phyloP scores from a whole-genome alignment of 1,140 invertebrate genomes.

The Drosophila truncata region DNA sequence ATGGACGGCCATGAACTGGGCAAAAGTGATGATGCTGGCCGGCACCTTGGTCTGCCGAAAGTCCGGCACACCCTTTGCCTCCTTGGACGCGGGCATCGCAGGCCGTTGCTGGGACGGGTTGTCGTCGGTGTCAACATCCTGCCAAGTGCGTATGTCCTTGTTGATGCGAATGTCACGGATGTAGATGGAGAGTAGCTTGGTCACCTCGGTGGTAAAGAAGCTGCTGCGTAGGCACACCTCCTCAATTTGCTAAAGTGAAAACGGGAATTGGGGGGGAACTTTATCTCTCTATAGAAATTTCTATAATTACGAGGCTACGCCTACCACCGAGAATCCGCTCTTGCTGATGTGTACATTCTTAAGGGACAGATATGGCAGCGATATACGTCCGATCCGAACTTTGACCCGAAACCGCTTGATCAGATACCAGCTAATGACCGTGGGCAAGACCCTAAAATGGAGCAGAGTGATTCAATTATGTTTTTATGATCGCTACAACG shows the following conservation, averaged over 20 bases:
- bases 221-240: slow-evolving; percentile 94
- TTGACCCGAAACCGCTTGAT: slow-evolving; percentile 88
- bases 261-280: neutral
- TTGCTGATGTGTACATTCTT: slow-evolving; percentile 89
- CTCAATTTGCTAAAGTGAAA: slow-evolving; percentile 90
- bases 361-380: slow-evolving; percentile 88
- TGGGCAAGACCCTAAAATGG: slow-evolving; percentile 88
- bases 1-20: slow-evolving; percentile 95
- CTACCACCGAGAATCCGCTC: slow-evolving; percentile 89
- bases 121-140: slow-evolving; percentile 50
- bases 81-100: slow-evolving; percentile 51
- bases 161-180: slow-evolving; percentile 94
- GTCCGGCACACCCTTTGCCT: slow-evolving; percentile 86
- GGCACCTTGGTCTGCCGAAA: slow-evolving; percentile 91
- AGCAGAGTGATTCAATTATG: slow-evolving; percentile 23
- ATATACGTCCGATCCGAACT: slow-evolving; percentile 89
- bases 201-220: slow-evolving; percentile 95
- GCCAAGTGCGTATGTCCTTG: slow-evolving; percentile 89
- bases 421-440: slow-evolving; percentile 88
- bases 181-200: slow-evolving; percentile 94
- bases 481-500: slow-evolving; percentile 8
- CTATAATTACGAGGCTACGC: slow-evolving; percentile 42
- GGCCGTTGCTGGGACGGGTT: slow-evolving; percentile 65
- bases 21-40: slow-evolving; percentile 91
- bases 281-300: slow-evolving; percentile 3